Evolutionary conservation across 1,140 invertebrate genomes (phyloP).

Genomic region (Steinernema khuongi): DNA sequence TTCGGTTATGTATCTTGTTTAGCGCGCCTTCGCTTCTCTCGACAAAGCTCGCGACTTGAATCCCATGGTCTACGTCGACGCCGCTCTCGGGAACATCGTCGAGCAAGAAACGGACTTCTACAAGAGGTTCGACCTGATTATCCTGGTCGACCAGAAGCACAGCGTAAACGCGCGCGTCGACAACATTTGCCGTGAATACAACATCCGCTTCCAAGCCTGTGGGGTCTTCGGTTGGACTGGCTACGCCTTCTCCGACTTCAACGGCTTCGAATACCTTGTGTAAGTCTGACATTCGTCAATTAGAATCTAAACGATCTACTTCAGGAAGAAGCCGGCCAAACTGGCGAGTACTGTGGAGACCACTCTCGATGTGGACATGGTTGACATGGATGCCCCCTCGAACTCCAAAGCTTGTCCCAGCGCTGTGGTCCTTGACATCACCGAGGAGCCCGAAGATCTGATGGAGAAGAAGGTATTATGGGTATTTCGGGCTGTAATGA

Average conservation of each 20-base stretch:
- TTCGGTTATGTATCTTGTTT: slow-evolving; percentile 50
- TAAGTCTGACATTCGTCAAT: slow-evolving; percentile 62
- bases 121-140: slow-evolving; percentile 75
- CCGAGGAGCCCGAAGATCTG: slow-evolving; percentile 26
- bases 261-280: slow-evolving; percentile 78
- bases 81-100: slow-evolving; percentile 67
- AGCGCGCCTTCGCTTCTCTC: slow-evolving; percentile 78
- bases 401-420: neutral
- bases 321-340: slow-evolving; percentile 44
- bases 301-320: neutral
- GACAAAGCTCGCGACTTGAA: slow-evolving; percentile 75
- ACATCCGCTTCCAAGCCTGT: slow-evolving; percentile 67
- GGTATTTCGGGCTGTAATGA: slow-evolving; percentile 44
- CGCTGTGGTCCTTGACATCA: neutral
- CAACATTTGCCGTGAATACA: slow-evolving; percentile 71
- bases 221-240: slow-evolving; percentile 90
- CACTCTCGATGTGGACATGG: slow-evolving; percentile 41
- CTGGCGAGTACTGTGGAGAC: slow-evolving; percentile 24
- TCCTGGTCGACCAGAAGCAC: slow-evolving; percentile 71
- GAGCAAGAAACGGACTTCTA: slow-evolving; percentile 69
- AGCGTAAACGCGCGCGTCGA: slow-evolving; percentile 72
- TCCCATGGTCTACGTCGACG: slow-evolving; percentile 79
- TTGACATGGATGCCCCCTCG: slow-evolving; percentile 32
- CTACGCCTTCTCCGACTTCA: slow-evolving; percentile 81
- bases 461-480: slow-evolving; percentile 36